Evolutionary conservation across 2,888 invertebrate species (phyloP).

Genomic region (Stratiomys singularior): DNA sequence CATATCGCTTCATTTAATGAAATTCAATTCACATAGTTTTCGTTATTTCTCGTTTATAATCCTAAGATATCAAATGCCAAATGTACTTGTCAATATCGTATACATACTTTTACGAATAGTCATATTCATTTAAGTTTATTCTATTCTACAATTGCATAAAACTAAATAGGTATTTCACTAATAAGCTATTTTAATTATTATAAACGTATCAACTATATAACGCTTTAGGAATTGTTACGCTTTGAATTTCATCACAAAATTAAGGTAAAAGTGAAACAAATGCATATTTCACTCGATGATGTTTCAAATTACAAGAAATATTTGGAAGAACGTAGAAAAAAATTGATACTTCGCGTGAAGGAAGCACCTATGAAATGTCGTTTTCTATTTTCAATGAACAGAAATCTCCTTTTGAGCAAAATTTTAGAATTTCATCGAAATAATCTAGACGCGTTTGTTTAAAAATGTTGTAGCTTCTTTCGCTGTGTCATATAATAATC

Average conservation of each 20-base stretch:
- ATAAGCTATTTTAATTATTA: slow-evolving; percentile 5
- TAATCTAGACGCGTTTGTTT: no score
- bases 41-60: not conserved
- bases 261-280: slow-evolving; percentile 6
- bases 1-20: slow-evolving; percentile 25
- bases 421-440: no score
- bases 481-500: no score
- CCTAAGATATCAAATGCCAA: slow-evolving; percentile 18
- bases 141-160: slow-evolving; percentile 15
- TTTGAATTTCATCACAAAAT: slow-evolving; percentile 22
- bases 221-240: slow-evolving; percentile 16
- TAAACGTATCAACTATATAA: slow-evolving; percentile 24
- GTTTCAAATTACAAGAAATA: not conserved
- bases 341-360: no score
- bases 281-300: not conserved
- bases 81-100: slow-evolving; percentile 41
- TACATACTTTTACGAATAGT: slow-evolving; percentile 33
- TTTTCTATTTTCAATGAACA: no score
- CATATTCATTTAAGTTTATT: slow-evolving; percentile 8
- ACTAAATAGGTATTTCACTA: slow-evolving; percentile 25
- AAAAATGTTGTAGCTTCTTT: no score
- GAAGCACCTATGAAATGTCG: no score
- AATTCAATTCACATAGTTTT: slow-evolving; percentile 18
- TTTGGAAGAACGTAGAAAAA: not conserved
- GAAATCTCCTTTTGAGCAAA: no score